Percentiles rank a stretch among this genome's conserved stretches.
These are phyloP conservation scores for Rhea americana DNA, from an alignment of 2,113 vertebrate genomes.

Conservation along the genomic window DNA sequence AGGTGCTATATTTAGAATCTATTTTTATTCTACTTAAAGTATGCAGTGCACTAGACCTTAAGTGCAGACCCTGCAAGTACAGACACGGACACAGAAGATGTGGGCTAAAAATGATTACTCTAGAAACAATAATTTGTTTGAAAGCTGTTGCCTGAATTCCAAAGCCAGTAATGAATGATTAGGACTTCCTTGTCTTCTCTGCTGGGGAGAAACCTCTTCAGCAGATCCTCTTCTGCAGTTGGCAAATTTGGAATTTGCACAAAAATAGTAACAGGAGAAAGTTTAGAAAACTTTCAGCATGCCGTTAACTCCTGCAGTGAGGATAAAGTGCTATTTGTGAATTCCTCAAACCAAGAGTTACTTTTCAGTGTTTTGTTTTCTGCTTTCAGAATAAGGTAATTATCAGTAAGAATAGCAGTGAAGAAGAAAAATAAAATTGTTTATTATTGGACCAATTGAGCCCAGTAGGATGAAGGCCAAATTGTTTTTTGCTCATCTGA, in stretches of 20 bases:
- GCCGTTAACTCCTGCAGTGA: conserved; percentile 7
- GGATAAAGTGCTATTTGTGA: not conserved
- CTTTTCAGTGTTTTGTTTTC: conserved; percentile 24
- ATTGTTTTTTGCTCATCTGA: conserved; percentile 29
- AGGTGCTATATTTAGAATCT: conserved; percentile 58
- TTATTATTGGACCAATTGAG: conserved; percentile 45
- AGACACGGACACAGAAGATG: conserved; percentile 40
- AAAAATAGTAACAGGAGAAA: not conserved
- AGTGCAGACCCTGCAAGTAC: conserved; percentile 48
- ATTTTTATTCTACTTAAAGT: conserved; percentile 57
- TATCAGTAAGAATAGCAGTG: not conserved
- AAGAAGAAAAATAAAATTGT: conserved; percentile 55
- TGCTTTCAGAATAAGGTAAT: not conserved
- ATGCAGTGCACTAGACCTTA: conserved; percentile 61
- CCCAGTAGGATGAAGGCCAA: conserved; percentile 4
- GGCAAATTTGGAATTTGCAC: conserved; percentile 28
- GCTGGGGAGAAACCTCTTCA: conserved; percentile 19
- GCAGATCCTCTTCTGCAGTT: conserved; percentile 29
- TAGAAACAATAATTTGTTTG: conserved; percentile 51
- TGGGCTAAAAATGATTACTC: conserved; percentile 60
- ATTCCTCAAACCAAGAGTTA: not conserved
- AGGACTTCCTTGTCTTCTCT: not conserved
- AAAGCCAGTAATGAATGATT: conserved; percentile 27
- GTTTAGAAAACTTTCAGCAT: not conserved
- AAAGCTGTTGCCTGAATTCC: conserved; percentile 43